These are phyloP conservation scores for Poecilia velifera DNA, from an alignment of 2,797 vertebrate genomes.

Conservation along the genomic window DNA sequence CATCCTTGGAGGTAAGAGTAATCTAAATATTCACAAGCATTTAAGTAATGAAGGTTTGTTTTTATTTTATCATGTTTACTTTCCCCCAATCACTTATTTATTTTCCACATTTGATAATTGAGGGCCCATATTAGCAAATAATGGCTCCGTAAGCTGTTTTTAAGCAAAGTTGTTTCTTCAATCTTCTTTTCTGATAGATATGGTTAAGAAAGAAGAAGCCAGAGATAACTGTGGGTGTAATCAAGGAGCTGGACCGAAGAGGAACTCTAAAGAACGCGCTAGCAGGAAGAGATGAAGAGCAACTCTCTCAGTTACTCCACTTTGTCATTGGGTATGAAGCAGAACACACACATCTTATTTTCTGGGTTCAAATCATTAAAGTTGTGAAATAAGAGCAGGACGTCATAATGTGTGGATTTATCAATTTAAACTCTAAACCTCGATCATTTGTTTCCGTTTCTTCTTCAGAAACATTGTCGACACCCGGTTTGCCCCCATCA, in stretches of 20 bases:
- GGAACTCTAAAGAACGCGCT: constrained; percentile 93
- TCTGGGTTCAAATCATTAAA: neutral
- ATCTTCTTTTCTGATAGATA: constrained; percentile 69
- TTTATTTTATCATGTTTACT: neutral
- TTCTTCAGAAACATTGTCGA: constrained; percentile 87
- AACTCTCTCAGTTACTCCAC: constrained; percentile 84
- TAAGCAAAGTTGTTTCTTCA: neutral
- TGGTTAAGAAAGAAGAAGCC: constrained; percentile 80
- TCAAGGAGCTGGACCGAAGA: constrained; percentile 94
- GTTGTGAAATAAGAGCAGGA: neutral
- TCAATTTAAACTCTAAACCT: neutral
- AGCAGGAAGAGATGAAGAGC: constrained; percentile 90
- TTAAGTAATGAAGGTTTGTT: neutral
- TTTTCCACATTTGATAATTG: neutral
- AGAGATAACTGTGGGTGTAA: constrained; percentile 90
- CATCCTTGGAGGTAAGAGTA: constrained; percentile 85
- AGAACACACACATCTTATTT: neutral
- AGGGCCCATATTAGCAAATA: neutral
- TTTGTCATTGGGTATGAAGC: constrained; percentile 89
- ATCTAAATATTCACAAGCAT: neutral
- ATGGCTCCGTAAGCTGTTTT: neutral
- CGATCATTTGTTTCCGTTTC: neutral
- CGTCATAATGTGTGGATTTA: constrained; percentile 2
- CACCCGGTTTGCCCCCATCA: constrained; percentile 86
- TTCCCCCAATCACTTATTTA: neutral